Base-by-base conservation (phyloP, 2,888 invertebrate species). In the Acronicta alni region DNA sequence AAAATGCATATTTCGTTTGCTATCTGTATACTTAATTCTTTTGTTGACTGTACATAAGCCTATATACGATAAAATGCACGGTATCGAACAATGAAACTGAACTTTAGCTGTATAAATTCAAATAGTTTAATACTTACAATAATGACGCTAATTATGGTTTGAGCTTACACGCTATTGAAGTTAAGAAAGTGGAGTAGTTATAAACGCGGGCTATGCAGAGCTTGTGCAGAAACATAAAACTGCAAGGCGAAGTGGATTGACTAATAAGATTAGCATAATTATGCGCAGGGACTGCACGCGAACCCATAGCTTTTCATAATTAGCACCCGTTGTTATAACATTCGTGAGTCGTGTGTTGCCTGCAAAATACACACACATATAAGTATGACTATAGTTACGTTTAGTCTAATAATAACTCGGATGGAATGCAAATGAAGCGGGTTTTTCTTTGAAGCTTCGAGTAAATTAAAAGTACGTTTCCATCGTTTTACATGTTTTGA, bases 191-290 rank as follows among this genome's bases (percentile, higher is more conserved):
- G 38, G 62, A 62, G 61, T 62, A 46, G 51, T 58, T 68, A 67
- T 64, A 67, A 68, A 54, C 55, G 58, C 10, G 59, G 48, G 35
- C 57, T 59, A 35, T 77, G 75, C 74, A 77, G 79, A 78, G 77
- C 72, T 80, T 75, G 78, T 82, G 79, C 77, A 82, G 71, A 77
- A 81, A 82, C 82, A 85, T 87, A 87, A 86, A 89, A 89, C 83
- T 87, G 87, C 87, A 84, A 72, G 80, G 83, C 81, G 83, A 85
- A 90, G 89, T 89, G 90, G 89, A 91, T 91, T 89, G 89, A 88
- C 90, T 92, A 92, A 93, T 91, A 92, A 90, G 90, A 92, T 93
- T 93, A 89, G 86, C 92, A 92, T 93, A 92, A 92, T 90, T 90
- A 87, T 86, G 77, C 75, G 67, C 78, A 80, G 83, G 81, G 77